Conservation (phyloP, 2,113 vertebrate species). For the Aptenodytes forsteri region DNA sequence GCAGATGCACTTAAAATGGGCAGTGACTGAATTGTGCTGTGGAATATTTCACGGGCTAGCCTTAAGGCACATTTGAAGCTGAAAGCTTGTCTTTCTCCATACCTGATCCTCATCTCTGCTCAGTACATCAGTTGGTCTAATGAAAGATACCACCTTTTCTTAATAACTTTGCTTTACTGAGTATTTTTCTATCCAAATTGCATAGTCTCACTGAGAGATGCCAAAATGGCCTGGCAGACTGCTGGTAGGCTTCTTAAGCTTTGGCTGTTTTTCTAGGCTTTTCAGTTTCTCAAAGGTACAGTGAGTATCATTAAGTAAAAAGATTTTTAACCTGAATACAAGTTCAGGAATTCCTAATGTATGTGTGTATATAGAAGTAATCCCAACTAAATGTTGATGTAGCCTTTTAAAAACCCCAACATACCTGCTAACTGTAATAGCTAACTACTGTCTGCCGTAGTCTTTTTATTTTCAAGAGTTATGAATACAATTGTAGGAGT, state of each 20-base stretch:
- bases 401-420: not conserved
- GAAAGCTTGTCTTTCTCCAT: not conserved
- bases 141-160: not conserved
- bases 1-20: not conserved
- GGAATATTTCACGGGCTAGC: not conserved
- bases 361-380: not conserved
- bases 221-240: not conserved
- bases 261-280: not conserved
- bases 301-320: not conserved
- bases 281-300: not conserved
- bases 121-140: not conserved
- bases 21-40: not conserved
- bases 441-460: not conserved
- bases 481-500: not conserved
- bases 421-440: not conserved
- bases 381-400: not conserved
- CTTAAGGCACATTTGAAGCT: not conserved
- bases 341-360: not conserved
- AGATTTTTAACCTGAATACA: not conserved
- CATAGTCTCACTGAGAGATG: fast-evolving
- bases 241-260: not conserved
- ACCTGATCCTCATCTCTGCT: not conserved
- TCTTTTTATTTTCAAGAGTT: not conserved
- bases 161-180: not conserved
- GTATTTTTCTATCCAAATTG: not conserved